Evolutionary conservation across 2,888 invertebrate species (phyloP), one percentile per base, ranked within the genome.

Genomic region (Hybos culiciformis): DNA sequence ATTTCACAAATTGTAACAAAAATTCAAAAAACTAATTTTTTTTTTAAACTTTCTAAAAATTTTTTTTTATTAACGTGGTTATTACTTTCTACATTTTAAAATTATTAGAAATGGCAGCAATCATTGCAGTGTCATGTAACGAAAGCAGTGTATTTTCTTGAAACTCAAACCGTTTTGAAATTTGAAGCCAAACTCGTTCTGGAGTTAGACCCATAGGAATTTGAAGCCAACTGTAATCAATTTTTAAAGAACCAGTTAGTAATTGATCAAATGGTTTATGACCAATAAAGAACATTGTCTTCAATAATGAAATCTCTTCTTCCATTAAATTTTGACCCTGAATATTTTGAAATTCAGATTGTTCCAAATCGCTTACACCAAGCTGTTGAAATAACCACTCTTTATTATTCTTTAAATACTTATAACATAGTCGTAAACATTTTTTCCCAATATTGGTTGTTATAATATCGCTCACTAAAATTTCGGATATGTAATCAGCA

Each of bases 221-320:
- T 52, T 69, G 66, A 23, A 70, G 53, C 59, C 70, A 66, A 3
- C 61, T 58, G 51, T 67, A 70, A 52, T 70, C 70, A 39, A 70
- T 68, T 49, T 58, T 60, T 50, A 70, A 55, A 2, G 64, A 59
- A 37, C 69, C 67, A n/a, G 65, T 68, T 33, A 70, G 51, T 21
- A 70, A 56, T 66, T 84, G 81, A 66, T 87, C 85, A 58, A 86
- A 86, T 1, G 78, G 75, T 15, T 70, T 68, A 47, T 76, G 70
- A 11, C 83, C 84, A 45, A 86, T 83, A 55, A 82, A 82, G 56
- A 86, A 87, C 84, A 86, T 85, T 7, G 76, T 75, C 56, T 81
- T 77, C 1, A 84, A 63, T 11, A 86, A 63, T 0, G 77, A 74
- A 0, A 72, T 68, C 32, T 60, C 56, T 12, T 54, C 53, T 48